Evolutionary conservation across 2,113 vertebrate genomes (phyloP), one percentile per base, ranked within the genome.

Genomic region (Poicephalus meyeri): DNA sequence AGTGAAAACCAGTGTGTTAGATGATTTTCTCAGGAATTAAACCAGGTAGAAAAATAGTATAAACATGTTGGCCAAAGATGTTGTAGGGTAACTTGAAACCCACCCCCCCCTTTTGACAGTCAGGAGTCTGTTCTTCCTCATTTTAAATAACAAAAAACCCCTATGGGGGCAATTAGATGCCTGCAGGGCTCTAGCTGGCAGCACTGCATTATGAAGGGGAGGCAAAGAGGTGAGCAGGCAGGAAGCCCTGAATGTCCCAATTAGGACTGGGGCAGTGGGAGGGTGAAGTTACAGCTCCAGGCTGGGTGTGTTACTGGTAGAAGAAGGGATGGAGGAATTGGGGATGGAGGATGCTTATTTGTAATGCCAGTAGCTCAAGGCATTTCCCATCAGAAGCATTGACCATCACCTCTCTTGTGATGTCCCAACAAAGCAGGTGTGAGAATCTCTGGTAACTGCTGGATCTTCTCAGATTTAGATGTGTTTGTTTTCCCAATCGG

Each of bases 11-110:
- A 29, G 52, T 9, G 17, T 1, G 0, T 58, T 58, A 72, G 61
- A 37, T 37, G 0, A 19, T 70, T 89, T 82, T 79, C 31, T 72
- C 11, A 10, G 50, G 11, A 78, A 42, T 47, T 91, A 88, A 79
- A 76, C 16, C 2, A 1, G 6, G 39, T 10, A 6, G 15, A 1
- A 0, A 55, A 50, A 41, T 18, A 23, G 18, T 64, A 44, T 31
- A 44, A 88, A 35, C 17, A 24, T 1, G 0, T 25, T 50, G 77
- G 10, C 21, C 21, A 37, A 39, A 56, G 55, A 26, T 72, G 25
- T 18, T 61, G 1, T 0, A 33, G 18, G 7, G 25, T 8, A 14
- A 39, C 13, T 13, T 9, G n/a, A 77, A 29, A 5, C 4, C 23
- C 47, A 7, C 23, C 23, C 23, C 6, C 17, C 20, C 20, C 18